These are phyloP conservation scores for Augochlorella aurata DNA, from an alignment of 2,888 invertebrate species.

Conservation along the genomic window DNA sequence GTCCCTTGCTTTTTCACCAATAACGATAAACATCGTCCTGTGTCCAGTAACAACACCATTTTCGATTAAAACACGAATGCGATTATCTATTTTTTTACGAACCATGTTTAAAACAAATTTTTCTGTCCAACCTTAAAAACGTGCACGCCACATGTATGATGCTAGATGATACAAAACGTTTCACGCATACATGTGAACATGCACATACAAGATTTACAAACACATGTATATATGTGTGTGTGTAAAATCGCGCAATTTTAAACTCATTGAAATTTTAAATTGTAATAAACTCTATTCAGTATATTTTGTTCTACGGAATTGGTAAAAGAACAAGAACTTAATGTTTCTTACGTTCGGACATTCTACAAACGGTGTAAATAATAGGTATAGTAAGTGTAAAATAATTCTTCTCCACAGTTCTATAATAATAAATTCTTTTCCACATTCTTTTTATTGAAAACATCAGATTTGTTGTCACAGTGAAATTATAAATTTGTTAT, in stretches of 20 bases:
- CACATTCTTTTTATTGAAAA: not conserved
- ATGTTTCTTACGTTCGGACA: not conserved
- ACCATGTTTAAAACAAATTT: constrained; percentile 86
- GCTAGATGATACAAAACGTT: no score
- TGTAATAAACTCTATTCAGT: no score
- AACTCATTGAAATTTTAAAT: not conserved
- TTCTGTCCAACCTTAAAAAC: constrained; percentile 7
- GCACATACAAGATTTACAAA: no score
- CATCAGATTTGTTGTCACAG: not conserved
- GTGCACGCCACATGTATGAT: constrained; percentile 1
- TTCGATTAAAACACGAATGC: constrained; percentile 97
- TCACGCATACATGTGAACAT: no score
- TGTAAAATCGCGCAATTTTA: not conserved
- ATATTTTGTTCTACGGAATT: no score
- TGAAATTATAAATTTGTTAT: constrained; percentile 6
- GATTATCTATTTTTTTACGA: constrained; percentile 97
- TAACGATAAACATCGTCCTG: constrained; percentile 95
- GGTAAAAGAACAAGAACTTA: no score
- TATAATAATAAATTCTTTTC: not conserved
- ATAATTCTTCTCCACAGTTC: not conserved
- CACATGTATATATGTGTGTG: no score
- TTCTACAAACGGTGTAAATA: not conserved
- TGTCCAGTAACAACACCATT: constrained; percentile 96
- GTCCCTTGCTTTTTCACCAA: constrained; percentile 97
- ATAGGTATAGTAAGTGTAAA: not conserved